A percentile compares a stretch with the other conserved stretches of the same genome.
Evolutionary conservation across 92 coral and sea anemone species (phyloP).

Genomic region (Parazoanthus atlanticus): DNA sequence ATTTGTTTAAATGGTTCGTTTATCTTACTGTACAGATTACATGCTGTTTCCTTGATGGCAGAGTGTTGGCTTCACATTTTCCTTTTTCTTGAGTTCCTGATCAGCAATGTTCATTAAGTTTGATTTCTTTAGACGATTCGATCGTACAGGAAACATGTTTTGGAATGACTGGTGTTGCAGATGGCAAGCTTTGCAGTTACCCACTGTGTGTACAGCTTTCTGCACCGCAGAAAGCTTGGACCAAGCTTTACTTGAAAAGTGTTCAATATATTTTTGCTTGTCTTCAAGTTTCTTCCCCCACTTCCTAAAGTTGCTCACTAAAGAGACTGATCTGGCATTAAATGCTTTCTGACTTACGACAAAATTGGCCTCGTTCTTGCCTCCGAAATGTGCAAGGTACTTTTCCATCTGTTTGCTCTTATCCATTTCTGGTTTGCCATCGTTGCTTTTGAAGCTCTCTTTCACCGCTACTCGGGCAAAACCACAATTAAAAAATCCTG

Average conservation of each 20-base stretch:
- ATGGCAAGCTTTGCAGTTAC: conserved; percentile 14
- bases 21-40: conserved; percentile 23
- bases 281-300: conserved; percentile 3
- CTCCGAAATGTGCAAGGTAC: conserved; percentile 2
- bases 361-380: conserved; percentile 1
- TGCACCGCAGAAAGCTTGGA: not conserved
- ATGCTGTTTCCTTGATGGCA: conserved; percentile 23
- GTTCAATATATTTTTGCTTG: not conserved
- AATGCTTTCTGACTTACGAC: not conserved
- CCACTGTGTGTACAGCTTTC: conserved; percentile 13
- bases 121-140: conserved; percentile 19
- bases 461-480: conserved; percentile 50
- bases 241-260: conserved; percentile 9
- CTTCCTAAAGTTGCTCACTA: conserved; percentile 8
- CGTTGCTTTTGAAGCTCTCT: conserved; percentile 27
- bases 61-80: conserved; percentile 25
- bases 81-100: conserved; percentile 8
- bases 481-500: conserved; percentile 49
- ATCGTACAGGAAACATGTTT: conserved; percentile 9
- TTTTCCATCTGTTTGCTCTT: conserved; percentile 9
- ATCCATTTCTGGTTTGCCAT: conserved; percentile 36
- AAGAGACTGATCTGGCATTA: not conserved
- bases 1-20: conserved; percentile 25
- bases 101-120: not conserved
- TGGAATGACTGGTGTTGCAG: conserved; percentile 11